Conservation (phyloP, 2,888 invertebrate species). For the Chloroclysta siterata region DNA sequence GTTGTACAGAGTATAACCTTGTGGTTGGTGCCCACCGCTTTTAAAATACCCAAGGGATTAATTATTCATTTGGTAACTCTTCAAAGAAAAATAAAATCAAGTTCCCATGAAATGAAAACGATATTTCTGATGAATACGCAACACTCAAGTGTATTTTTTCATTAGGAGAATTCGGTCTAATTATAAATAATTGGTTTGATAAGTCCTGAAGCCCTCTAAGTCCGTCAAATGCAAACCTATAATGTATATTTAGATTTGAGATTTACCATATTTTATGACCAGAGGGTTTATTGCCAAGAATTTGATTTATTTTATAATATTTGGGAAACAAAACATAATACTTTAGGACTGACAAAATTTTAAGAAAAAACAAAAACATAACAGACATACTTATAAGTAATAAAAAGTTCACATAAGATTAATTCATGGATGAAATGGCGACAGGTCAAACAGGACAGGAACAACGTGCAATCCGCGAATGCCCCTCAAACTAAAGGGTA, state of each 20-base stretch:
- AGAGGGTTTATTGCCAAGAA: no score
- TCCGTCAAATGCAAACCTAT: background rate
- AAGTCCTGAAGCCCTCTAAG: slow-evolving; percentile 1
- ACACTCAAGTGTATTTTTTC: slow-evolving; percentile 6
- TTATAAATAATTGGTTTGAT: slow-evolving; percentile 1
- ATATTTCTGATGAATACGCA: slow-evolving; percentile 6
- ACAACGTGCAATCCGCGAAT: no score
- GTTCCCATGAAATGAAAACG: slow-evolving; percentile 42
- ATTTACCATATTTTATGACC: no score
- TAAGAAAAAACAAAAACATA: no score
- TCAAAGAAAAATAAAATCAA: slow-evolving; percentile 27
- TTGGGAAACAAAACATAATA: no score
- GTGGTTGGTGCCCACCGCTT: slow-evolving; percentile 47
- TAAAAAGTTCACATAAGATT: no score
- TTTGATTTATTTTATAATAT: no score
- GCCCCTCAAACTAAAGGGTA: no score
- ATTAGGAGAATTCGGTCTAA: background rate
- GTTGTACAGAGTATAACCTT: slow-evolving; percentile 46
- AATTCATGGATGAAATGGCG: no score
- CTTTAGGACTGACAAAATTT: no score
- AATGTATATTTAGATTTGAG: background rate
- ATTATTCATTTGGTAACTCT: slow-evolving; percentile 41
- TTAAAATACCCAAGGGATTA: slow-evolving; percentile 44
- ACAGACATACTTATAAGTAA: no score
- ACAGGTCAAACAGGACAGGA: no score